Base-by-base conservation (phyloP, 37 sponge, comb jelly and placozoan genomes). In the Theonella swinhoei region DNA sequence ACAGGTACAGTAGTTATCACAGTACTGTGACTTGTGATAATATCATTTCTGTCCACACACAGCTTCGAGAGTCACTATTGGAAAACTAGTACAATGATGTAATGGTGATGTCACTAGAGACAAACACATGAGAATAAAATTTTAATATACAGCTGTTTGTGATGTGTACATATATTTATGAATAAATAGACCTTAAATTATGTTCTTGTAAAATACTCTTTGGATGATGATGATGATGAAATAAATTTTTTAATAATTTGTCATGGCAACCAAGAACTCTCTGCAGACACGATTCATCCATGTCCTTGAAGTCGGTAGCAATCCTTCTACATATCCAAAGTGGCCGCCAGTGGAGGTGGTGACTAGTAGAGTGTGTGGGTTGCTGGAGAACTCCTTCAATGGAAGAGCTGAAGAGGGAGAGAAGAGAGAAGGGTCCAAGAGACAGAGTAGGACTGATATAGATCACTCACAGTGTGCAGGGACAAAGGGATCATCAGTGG, bases 261-360 rank as follows among this genome's bases (percentile, higher is more conserved):
- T 89, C 37, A 94, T 33, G 23, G 94, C 94, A n/a, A 5, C 8
- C 17, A 94, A 73, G 64, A 74, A 81, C 61, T 94, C 82, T 54
- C 63, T 61, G 36, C 42, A 24, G 3, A 78, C 65, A 80, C 79
- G 74, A 69, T 94, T 74, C 81, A 85, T 89, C 85, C 85, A 91
- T 8, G 91, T 85, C 54, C 25, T 29, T 1, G 73, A 68, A 26
- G 39, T 75, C 0, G 94, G 94, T 2, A 68, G 42, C 25, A 90
- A 14, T 4, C 92, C 92, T 40, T 94, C 94, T 28, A 94, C 42
- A 72, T 88, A 94, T 8, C 94, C 94, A 87, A 94, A 84, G 67
- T 94, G 94, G 14, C 94, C 94, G 0, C 94, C 94, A 74, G 75
- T 64, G 3, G 73, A 54, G 24, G 94, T 94, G 2, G 85, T 4